These are phyloP conservation scores for Vanessa tameamea DNA, from an alignment of 1,140 invertebrate genomes.

Conservation along the genomic window DNA sequence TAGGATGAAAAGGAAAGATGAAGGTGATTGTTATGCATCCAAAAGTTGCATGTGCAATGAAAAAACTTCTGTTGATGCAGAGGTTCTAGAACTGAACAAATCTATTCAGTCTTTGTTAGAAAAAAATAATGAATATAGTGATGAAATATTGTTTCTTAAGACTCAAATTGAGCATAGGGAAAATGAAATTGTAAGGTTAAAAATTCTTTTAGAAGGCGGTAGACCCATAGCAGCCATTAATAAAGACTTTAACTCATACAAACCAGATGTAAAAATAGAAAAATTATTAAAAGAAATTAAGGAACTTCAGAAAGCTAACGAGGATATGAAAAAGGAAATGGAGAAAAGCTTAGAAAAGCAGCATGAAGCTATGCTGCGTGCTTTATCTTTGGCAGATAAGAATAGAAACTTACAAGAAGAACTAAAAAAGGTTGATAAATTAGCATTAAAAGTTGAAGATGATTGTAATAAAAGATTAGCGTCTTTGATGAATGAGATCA, in stretches of 20 bases:
- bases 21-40: slow-evolving; percentile 42
- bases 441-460: slow-evolving; percentile 85
- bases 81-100: slow-evolving; percentile 53
- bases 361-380: slow-evolving; percentile 87
- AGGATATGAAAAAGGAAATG: slow-evolving; percentile 81
- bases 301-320: slow-evolving; percentile 79
- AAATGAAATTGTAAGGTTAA: slow-evolving; percentile 84
- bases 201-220: slow-evolving; percentile 83
- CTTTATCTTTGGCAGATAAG: slow-evolving; percentile 84
- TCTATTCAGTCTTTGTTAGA: slow-evolving; percentile 60
- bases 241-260: slow-evolving; percentile 82
- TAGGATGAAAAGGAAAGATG: slow-evolving; percentile 67
- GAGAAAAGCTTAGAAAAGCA: slow-evolving; percentile 83
- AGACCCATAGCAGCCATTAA: slow-evolving; percentile 80
- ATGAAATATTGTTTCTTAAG: slow-evolving; percentile 72
- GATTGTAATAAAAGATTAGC: slow-evolving; percentile 82
- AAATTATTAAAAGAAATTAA: slow-evolving; percentile 77
- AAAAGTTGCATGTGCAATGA: slow-evolving; percentile 65
- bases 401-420: slow-evolving; percentile 85
- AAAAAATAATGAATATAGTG: slow-evolving; percentile 60
- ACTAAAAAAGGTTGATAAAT: slow-evolving; percentile 84
- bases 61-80: slow-evolving; percentile 48
- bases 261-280: slow-evolving; percentile 63
- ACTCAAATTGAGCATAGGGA: slow-evolving; percentile 79
- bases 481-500: slow-evolving; percentile 60